These are phyloP conservation scores for Cataglyphis albicans DNA, from an alignment of 2,888 invertebrate genomes.

Conservation along the genomic window DNA sequence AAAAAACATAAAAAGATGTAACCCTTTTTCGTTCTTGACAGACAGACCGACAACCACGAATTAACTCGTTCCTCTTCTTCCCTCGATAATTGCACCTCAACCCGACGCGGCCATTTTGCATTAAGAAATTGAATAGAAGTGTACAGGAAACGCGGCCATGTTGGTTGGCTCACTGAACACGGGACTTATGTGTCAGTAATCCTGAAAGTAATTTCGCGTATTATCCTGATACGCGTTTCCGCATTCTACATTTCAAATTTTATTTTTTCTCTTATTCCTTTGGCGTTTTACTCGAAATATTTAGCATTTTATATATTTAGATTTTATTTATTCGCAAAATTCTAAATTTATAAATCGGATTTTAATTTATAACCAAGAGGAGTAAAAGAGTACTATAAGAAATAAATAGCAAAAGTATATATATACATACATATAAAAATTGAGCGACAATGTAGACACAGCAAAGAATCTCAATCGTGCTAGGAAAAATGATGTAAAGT, in stretches of 20 bases:
- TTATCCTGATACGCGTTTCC: conserved; percentile 77
- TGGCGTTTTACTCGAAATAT: background rate
- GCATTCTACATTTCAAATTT: conserved; percentile 66
- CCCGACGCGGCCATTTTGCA: conserved; percentile 72
- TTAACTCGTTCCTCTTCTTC: conserved; percentile 75
- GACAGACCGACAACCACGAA: conserved; percentile 80
- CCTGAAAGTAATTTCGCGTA: conserved; percentile 56
- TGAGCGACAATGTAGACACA: background rate
- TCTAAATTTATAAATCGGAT: background rate
- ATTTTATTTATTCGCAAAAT: conserved; percentile 11
- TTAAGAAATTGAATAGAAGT: conserved; percentile 78
- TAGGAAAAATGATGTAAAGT: conserved; percentile 9
- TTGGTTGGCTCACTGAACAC: conserved; percentile 59
- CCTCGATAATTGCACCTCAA: conserved; percentile 64
- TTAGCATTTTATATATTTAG: background rate
- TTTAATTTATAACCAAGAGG: background rate
- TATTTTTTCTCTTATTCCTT: conserved; percentile 45
- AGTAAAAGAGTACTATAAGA: background rate
- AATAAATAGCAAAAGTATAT: too few relatives aligned
- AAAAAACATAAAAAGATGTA: conserved; percentile 64
- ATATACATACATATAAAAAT: background rate
- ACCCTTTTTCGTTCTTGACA: conserved; percentile 70
- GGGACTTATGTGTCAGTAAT: conserved; percentile 42
- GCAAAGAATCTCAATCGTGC: background rate
- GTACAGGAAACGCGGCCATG: conserved; percentile 76